Base-by-base conservation (phyloP, 1,140 invertebrate species). In the Drosophila parabipectinata region DNA sequence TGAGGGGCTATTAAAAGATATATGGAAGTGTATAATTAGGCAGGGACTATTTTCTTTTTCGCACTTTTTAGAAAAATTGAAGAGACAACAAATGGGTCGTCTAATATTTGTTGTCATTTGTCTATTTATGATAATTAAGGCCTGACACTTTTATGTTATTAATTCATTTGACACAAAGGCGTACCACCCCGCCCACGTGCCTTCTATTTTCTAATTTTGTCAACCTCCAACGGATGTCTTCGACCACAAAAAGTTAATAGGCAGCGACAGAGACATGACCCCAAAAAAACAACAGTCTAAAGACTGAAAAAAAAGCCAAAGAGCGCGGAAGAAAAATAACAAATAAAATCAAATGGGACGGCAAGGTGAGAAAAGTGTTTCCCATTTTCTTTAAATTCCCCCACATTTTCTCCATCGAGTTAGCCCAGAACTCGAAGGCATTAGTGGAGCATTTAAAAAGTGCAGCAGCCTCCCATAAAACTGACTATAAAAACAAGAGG, bases 81-180 rank as follows among this genome's bases (percentile, higher is more conserved):
- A 47, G 3, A 9, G 44, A 24, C 64, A 75, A 81, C 79, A 88
- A 87, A 87, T 72, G 83, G 66, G 50, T 64, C 83, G 66, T 62
- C 72, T 87, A 88, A 87, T 87, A 88, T 88, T 87, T 87, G 83
- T 87, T 87, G 82, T 87, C 82, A 61, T 87, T 88, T 61, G 67
- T 64, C 83, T 89, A 83, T 87, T 87, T 87, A 87, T 87, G 79
- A 73, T 87, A 87, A 87, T 87, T 87, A 87, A 87, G 83, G 67
- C 63, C 79, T 87, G 83, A 87, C 83, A 77, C 79, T 82, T 87
- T 87, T 77, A 87, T 82, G 83, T 83, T 87, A 87, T 87, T 88
- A 88, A 87, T 87, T 87, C 81, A 73, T 88, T 87, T 87, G 83
- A 83, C 77, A 67, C 56, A 53, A 72, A 68, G 60, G 59, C 61